Conservation (phyloP, 1,140 invertebrate genomes). For the Stegodyphus mimosarum region DNA sequence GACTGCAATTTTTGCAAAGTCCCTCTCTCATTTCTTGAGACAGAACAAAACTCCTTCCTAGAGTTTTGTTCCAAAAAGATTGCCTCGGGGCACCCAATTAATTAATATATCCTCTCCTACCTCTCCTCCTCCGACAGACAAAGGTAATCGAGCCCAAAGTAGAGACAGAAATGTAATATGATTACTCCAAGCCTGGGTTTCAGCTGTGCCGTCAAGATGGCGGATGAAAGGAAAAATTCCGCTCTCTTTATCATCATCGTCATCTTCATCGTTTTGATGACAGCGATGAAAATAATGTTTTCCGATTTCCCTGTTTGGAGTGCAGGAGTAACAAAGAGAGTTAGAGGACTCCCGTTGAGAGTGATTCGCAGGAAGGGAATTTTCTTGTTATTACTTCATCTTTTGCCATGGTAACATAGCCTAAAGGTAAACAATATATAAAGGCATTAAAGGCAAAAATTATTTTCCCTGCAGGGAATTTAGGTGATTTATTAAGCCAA, state of each 20-base stretch:
- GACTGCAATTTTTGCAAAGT: background rate
- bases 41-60: slow-evolving; percentile 35
- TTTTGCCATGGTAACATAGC: too few relatives aligned
- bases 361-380: too few relatives aligned
- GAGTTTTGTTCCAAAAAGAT: slow-evolving; percentile 45
- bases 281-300: background rate
- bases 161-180: slow-evolving; percentile 48
- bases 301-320: background rate
- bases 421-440: too few relatives aligned
- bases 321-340: too few relatives aligned
- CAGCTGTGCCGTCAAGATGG: slow-evolving; percentile 15
- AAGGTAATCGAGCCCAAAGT: slow-evolving; percentile 45
- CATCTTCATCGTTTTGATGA: slow-evolving; percentile 36
- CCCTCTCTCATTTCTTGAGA: background rate
- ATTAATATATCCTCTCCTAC: slow-evolving; percentile 43
- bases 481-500: too few relatives aligned
- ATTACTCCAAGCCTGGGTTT: slow-evolving; percentile 18
- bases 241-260: slow-evolving; percentile 21
- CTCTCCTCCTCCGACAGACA: slow-evolving; percentile 1
- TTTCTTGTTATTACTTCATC: too few relatives aligned
- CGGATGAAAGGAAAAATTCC: background rate
- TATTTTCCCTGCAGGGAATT: too few relatives aligned
- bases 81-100: slow-evolving; percentile 36
- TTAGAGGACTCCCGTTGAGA: too few relatives aligned
- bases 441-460: too few relatives aligned